Percentiles rank a stretch among this genome's conserved stretches.
Evolutionary conservation across 1,140 invertebrate genomes (phyloP).

Genomic region (Leptinotarsa lineolata): DNA sequence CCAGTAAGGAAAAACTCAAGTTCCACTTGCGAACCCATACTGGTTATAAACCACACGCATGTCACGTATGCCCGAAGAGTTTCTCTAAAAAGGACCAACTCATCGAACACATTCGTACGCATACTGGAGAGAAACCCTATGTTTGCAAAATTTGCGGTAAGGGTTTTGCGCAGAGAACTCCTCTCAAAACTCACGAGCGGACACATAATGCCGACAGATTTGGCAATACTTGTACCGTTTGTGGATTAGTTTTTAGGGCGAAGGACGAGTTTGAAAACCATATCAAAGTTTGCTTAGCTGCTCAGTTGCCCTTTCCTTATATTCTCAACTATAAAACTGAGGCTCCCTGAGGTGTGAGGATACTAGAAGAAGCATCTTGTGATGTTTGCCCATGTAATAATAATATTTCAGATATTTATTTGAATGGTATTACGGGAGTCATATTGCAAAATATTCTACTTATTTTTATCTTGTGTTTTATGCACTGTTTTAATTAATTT

Average conservation of each 20-base stretch:
- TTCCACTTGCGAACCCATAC: conserved; percentile 72
- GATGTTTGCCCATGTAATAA: too few relatives aligned
- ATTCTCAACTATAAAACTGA: conserved; percentile 15
- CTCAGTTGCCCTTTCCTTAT: conserved; percentile 2
- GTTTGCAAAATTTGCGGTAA: conserved; percentile 72
- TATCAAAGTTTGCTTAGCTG: conserved; percentile 19
- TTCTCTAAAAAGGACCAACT: conserved; percentile 68
- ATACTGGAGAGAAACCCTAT: conserved; percentile 69
- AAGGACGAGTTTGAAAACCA: conserved; percentile 25
- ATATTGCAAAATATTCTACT: too few relatives aligned
- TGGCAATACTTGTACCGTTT: conserved; percentile 61
- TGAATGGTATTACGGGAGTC: too few relatives aligned
- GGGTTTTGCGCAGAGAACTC: conserved; percentile 77
- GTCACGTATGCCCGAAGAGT: conserved; percentile 67
- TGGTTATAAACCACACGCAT: conserved; percentile 73
- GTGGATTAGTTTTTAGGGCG: conserved; percentile 18
- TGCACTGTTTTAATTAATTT: too few relatives aligned
- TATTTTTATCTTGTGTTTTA: too few relatives aligned
- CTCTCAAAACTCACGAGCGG: conserved; percentile 60
- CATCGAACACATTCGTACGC: conserved; percentile 65
- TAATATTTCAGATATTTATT: too few relatives aligned
- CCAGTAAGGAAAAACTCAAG: conserved; percentile 69
- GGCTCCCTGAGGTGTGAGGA: not conserved
- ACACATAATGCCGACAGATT: conserved; percentile 75
- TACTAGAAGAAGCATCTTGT: too few relatives aligned